These are phyloP conservation scores for Litoditis marina DNA, from an alignment of 2,888 invertebrate species.

Conservation along the genomic window DNA sequence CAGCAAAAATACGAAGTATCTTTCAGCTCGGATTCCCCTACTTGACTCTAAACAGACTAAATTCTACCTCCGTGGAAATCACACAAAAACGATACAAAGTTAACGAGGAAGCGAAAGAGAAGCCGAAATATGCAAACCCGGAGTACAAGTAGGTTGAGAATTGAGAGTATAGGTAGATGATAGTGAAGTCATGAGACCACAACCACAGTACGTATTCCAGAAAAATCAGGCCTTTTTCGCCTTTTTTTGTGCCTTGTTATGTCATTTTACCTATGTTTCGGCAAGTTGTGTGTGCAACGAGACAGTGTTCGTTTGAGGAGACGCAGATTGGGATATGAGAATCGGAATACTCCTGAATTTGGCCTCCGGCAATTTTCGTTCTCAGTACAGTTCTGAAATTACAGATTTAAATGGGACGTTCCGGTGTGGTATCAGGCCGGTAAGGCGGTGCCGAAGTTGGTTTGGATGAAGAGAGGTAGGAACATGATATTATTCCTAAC, in stretches of 20 bases:
- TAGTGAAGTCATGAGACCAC: too few species aligned
- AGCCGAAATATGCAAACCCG: conserved; percentile 44
- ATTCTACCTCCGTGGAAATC: conserved; percentile 34
- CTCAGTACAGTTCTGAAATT: too few species aligned
- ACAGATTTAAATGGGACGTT: conserved; percentile 56
- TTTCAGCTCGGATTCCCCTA: conserved; percentile 48
- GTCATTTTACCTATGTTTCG: too few species aligned
- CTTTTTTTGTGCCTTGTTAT: too few species aligned
- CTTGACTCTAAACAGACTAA: conserved; percentile 38
- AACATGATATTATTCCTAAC: not conserved
- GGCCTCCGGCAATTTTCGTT: too few species aligned
- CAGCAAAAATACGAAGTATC: too few species aligned
- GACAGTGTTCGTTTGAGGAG: too few species aligned
- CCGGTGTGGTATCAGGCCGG: conserved; percentile 57
- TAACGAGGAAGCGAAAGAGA: conserved; percentile 39
- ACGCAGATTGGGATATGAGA: too few species aligned
- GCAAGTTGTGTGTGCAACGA: too few species aligned
- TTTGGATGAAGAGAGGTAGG: conserved; percentile 46
- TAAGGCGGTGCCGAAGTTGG: conserved; percentile 27
- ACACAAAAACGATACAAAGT: conserved; percentile 52
- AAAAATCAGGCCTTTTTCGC: too few species aligned
- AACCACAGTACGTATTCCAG: too few species aligned
- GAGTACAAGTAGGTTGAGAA: conserved; percentile 36
- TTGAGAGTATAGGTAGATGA: not conserved
- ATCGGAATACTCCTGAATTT: too few species aligned